A percentile compares a stretch with the other conserved stretches of the same genome.
phyloP scores from a whole-genome alignment of 1,140 invertebrate genomes.

The Drosophila pallidifrons region DNA sequence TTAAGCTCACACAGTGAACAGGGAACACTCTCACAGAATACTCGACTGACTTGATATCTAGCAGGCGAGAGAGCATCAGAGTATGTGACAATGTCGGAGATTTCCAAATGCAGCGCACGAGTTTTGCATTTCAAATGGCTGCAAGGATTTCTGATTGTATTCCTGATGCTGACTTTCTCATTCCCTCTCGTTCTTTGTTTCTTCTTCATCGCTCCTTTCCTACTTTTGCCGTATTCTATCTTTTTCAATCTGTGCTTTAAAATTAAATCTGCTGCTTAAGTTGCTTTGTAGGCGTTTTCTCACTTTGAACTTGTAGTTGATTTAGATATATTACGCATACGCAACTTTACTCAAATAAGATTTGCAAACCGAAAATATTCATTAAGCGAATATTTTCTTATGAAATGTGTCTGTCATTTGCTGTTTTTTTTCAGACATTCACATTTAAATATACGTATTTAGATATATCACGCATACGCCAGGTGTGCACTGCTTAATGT shows the following conservation, averaged over 20 bases:
- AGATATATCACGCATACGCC: conserved; percentile 57
- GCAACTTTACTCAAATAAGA: conserved; percentile 52
- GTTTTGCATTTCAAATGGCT: conserved; percentile 54
- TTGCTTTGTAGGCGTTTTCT: conserved; percentile 12
- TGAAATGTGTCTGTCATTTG: not conserved
- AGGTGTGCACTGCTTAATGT: conserved; percentile 57
- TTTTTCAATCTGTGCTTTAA: conserved; percentile 47
- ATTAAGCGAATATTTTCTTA: conserved; percentile 51
- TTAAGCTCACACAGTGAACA: conserved; percentile 14
- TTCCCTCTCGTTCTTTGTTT: not conserved
- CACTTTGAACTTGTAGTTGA: conserved; percentile 17
- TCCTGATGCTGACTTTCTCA: conserved; percentile 25
- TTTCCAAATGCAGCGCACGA: conserved; percentile 57
- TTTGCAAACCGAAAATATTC: conserved; percentile 73
- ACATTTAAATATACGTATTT: conserved; percentile 34
- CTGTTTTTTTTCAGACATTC: conserved; percentile 6
- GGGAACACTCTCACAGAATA: not conserved
- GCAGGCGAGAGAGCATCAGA: not conserved
- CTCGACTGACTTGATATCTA: conserved; percentile 48
- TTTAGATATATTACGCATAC: conserved; percentile 37
- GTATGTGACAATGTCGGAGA: conserved; percentile 68
- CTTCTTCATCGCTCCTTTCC: not conserved
- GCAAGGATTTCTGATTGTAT: conserved; percentile 41
- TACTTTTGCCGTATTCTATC: not conserved
- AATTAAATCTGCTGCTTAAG: conserved; percentile 47